A percentile compares a stretch with the other conserved stretches of the same genome.
These are phyloP conservation scores for Aradophagus sp. DNA, from an alignment of 1,140 invertebrate genomes.

Conservation along the genomic window DNA sequence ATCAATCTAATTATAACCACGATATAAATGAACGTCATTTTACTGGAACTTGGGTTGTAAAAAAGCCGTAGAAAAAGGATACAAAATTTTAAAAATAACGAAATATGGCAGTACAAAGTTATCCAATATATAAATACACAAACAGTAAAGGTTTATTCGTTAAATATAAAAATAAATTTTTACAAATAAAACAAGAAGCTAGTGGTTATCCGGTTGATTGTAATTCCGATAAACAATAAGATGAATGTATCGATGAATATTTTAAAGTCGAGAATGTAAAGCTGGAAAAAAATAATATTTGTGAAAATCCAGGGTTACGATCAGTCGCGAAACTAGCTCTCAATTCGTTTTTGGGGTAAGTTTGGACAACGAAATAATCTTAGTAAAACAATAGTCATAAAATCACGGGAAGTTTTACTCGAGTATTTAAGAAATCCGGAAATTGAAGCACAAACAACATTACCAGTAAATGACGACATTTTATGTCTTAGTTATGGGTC, in stretches of 20 bases:
- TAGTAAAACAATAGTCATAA: neutral
- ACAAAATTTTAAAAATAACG: slow-evolving; percentile 17
- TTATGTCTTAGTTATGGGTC: neutral
- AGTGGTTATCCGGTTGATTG: slow-evolving; percentile 10
- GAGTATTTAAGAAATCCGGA: no score
- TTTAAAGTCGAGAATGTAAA: no score
- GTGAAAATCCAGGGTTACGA: slow-evolving; percentile 62
- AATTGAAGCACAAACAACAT: neutral
- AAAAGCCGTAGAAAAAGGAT: slow-evolving; percentile 6
- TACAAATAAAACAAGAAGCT: slow-evolving; percentile 24
- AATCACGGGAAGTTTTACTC: neutral
- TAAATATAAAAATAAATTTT: slow-evolving; percentile 30
- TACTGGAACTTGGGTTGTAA: slow-evolving; percentile 5
- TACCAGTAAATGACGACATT: slow-evolving; percentile 2
- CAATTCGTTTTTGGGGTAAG: slow-evolving; percentile 65
- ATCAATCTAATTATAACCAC: slow-evolving; percentile 3
- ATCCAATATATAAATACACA: slow-evolving; percentile 53
- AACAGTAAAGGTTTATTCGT: slow-evolving; percentile 8
- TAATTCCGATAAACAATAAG: slow-evolving; percentile 13
- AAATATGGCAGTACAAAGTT: slow-evolving; percentile 43
- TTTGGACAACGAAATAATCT: slow-evolving; percentile 39
- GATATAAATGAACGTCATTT: slow-evolving; percentile 1
- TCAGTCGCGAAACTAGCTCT: slow-evolving; percentile 60
- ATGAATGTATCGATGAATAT: slow-evolving; percentile 23
- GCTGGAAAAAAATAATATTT: slow-evolving; percentile 55